Base-by-base conservation (phyloP, 1,140 invertebrate species). In the fruit fly (Drosophila melanogaster) region DNA sequence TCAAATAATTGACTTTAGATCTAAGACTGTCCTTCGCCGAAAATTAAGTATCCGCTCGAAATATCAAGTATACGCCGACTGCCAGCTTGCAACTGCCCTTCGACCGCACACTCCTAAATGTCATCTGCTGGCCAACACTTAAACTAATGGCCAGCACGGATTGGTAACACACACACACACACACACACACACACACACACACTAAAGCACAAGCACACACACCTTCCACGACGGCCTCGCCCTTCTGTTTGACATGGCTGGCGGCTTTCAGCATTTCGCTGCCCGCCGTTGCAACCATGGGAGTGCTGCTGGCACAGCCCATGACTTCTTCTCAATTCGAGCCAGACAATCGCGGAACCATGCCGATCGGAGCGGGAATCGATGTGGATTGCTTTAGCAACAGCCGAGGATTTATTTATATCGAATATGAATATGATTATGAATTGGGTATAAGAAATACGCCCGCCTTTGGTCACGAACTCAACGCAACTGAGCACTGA, bases 271-370 rank as follows among this genome's bases (percentile, higher is more conserved):
- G 73, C 77, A 91, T 90, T 80, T 90, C 91, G 78, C 84, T 91
- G 65, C 91, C 91, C 43, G 89, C 91, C 47, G 84, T 90, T 57
- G 84, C 83, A 64, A 92, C 76, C 83, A 92, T 90, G 53, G 91
- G 91, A 51, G 91, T 90, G 79, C 91, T 92, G 74, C 86, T 90
- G 55, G 91, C 91, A 66, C 91, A 92, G 75, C 91, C 91, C 91
- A 92, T 92, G 64, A 81, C 65, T 80, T 30, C 55, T 57, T 30
- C 56, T 64, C 22, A 40, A 19, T 66, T 24, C 35, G 47, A n/a
- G 46, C 54, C 47, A 44, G 47, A 75, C 54, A 84, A 79, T 62
- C 66, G 70, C 55, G 35, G 64, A 79, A 78, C 72, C 70, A 87
- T 89, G 67, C 60, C 41, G 46, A 71, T 70, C 41, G 40, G 54